Evolutionary conservation across 2,113 vertebrate genomes (phyloP).

Genomic region (Pseudois nayaur): DNA sequence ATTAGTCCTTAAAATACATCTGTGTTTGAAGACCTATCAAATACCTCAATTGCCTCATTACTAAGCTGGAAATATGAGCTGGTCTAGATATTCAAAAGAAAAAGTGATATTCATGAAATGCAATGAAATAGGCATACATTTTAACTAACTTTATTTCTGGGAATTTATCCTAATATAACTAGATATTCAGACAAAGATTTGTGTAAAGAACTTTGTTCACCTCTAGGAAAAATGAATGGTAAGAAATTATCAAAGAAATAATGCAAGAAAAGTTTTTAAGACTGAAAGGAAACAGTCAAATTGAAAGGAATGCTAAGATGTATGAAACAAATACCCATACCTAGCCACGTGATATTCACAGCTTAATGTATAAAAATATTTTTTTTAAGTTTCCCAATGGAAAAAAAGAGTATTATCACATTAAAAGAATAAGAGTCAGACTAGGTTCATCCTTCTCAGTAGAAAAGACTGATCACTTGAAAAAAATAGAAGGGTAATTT

Average conservation of each 20-base stretch:
- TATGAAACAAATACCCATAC: neutral
- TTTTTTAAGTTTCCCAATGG: neutral
- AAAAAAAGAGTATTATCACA: neutral
- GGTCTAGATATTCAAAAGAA: neutral
- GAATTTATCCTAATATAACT: neutral
- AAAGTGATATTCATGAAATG: neutral
- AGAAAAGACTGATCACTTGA: neutral
- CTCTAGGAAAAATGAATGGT: neutral
- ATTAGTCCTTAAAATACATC: neutral
- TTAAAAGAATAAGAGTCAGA: neutral
- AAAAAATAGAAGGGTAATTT: neutral
- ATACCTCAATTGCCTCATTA: neutral
- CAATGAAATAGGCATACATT: neutral
- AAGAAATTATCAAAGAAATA: neutral
- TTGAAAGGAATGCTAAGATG: neutral
- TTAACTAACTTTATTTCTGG: neutral
- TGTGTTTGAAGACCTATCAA: neutral
- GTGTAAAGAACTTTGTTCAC: neutral
- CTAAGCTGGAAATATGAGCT: neutral
- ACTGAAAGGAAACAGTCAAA: neutral
- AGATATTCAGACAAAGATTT: neutral
- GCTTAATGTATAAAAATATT: neutral
- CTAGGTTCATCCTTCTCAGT: neutral
- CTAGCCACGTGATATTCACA: neutral
- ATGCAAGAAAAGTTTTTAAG: neutral